phyloP scores from a whole-genome alignment of 2,888 invertebrate species.

The Parascotia fuliginaria region DNA sequence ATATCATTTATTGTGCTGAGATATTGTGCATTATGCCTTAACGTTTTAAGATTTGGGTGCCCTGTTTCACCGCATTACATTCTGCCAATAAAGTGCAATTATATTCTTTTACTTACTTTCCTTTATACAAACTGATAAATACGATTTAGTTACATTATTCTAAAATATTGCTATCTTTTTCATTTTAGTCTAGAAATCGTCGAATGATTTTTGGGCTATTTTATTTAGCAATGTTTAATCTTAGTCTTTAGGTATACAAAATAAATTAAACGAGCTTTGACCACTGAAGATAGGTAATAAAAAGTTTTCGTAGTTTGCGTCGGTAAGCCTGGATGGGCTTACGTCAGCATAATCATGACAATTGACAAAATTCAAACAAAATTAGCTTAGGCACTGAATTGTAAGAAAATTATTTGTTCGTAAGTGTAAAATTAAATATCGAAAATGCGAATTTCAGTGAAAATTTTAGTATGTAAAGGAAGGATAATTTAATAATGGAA shows the following conservation, averaged over 20 bases:
- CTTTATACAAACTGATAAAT: conserved; percentile 84
- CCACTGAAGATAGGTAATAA: conserved; percentile 29
- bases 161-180: conserved; percentile 86
- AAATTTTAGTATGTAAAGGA: conserved; percentile 48
- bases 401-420: conserved; percentile 32
- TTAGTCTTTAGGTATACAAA: conserved; percentile 38
- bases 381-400: conserved; percentile 25
- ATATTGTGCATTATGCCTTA: conserved; percentile 79
- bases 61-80: conserved; percentile 72
- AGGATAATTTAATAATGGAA: conserved; percentile 69
- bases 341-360: conserved; percentile 8
- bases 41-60: conserved; percentile 71
- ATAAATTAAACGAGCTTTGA: conserved; percentile 31
- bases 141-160: conserved; percentile 83
- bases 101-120: conserved; percentile 72
- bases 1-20: conserved; percentile 79
- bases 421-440: conserved; percentile 37
- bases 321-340: conserved; percentile 15
- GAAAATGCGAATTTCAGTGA: conserved; percentile 42
- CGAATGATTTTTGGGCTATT: conserved; percentile 71
- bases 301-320: conserved; percentile 19
- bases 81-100: conserved; percentile 74
- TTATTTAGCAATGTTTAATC: conserved; percentile 40
- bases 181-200: conserved; percentile 84
- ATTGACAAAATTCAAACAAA: conserved; percentile 24